phyloP scores from a whole-genome alignment of 2,888 invertebrate species.

The Chorisops tibialis region DNA sequence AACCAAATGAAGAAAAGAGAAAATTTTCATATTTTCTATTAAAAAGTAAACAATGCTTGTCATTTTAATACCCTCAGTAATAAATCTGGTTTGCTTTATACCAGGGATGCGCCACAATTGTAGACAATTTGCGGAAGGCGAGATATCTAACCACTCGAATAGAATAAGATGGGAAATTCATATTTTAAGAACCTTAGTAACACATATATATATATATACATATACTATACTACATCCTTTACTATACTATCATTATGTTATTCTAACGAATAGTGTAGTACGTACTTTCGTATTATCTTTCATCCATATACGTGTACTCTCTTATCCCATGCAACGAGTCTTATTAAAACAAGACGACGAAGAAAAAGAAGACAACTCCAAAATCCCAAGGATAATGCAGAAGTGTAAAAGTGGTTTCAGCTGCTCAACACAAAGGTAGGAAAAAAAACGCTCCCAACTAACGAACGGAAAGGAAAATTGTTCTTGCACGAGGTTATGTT shows the following conservation, averaged over 20 bases:
- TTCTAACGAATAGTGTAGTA: too few species aligned
- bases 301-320: not conserved
- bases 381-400: slow-evolving; percentile 6
- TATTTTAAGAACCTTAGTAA: too few species aligned
- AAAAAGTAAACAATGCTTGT: slow-evolving; percentile 20
- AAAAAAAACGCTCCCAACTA: not conserved
- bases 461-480: slow-evolving; percentile 9
- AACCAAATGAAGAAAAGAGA: not conserved
- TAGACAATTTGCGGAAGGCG: too few species aligned
- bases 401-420: slow-evolving; percentile 1
- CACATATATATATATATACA: too few species aligned
- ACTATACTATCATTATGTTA: too few species aligned
- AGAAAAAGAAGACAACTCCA: not conserved
- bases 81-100: slow-evolving; percentile 8
- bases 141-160: too few species aligned
- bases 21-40: slow-evolving; percentile 19
- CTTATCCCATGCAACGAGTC: slow-evolving; percentile 10
- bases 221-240: too few species aligned
- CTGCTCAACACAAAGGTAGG: not conserved
- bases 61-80: slow-evolving; percentile 17
- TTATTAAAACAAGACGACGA: not conserved
- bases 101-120: not conserved
- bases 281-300: too few species aligned
- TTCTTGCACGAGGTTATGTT: slow-evolving; percentile 19
- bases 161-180: too few species aligned